Base-by-base conservation (phyloP, 2,797 vertebrate genomes). In the Coregonus suidteri region DNA sequence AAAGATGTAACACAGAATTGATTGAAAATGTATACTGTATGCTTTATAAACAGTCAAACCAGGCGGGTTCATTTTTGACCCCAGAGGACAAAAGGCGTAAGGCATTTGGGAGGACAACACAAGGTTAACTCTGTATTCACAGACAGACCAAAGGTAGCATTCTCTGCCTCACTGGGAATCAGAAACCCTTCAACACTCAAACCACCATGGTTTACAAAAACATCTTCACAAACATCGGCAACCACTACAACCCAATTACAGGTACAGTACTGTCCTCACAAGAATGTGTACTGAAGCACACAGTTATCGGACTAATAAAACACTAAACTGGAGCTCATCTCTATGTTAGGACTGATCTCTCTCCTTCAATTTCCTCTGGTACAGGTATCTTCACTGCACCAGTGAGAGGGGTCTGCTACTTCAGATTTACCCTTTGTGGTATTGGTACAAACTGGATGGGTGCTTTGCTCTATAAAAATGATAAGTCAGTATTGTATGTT, bases 131-230 rank as follows among this genome's bases (percentile, higher is more conserved):
- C 6, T 37, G 25, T 25, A 25, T 53, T 6, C 0, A 77, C 66
- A 81, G 75, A 74, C 37, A 73, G 20, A 65, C 9, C 65, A 77
- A 81, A 64, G 1, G 79, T 81, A 67, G 79, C 71, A 35, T 81
- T 77, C 37, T 74, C 79, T 62, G 64, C 65, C 11, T 66, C 73
- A 0, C 41, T 76, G 6, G 75, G 79, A 14, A 35, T 31, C 3
- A 30, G 31, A 75, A 73, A 11, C 79, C 75, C 14, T 71, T 56
- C 0, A 11, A 16, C 1, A 34, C 30, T 59, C 66, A 54, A 13
- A 20, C 59, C 51, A 75, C 75, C 15, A 30, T 71, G 67, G n/a
- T 14, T 11, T 75, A 77, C 62, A 77, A 31, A 11, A 72, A 75
- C 3, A 6, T 77, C 34, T 71, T 81, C 35, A 77, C 79, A 41